These are phyloP conservation scores for Megathymus violae DNA, from an alignment of 1,140 invertebrate genomes.

Conservation along the genomic window DNA sequence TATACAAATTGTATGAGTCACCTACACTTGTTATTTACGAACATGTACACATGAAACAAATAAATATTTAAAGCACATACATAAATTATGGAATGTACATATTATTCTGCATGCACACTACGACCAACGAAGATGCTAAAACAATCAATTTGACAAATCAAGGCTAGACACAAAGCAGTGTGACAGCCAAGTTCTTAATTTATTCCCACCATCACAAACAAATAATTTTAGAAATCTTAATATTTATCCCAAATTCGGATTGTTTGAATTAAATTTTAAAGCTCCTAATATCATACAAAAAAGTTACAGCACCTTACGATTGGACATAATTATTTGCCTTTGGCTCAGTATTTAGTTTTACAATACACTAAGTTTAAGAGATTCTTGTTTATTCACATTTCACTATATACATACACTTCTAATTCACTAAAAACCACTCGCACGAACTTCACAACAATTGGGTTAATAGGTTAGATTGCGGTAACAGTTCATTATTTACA, in stretches of 20 bases:
- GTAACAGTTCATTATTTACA: constrained; percentile 22
- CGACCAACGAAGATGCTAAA: constrained; percentile 26
- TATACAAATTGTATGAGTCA: not conserved
- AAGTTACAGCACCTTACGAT: constrained; percentile 72
- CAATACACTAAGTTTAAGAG: constrained; percentile 47
- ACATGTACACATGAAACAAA: constrained; percentile 22
- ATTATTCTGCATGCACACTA: constrained; percentile 14
- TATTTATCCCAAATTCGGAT: constrained; percentile 59
- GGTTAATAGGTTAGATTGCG: not conserved
- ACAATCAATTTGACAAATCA: constrained; percentile 5
- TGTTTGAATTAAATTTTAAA: constrained; percentile 65
- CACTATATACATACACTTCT: constrained; percentile 62
- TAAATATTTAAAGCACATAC: constrained; percentile 22
- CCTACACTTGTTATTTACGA: constrained; percentile 9
- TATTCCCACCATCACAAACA: not conserved
- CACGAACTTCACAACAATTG: constrained; percentile 8
- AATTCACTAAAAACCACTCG: constrained; percentile 8
- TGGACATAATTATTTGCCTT: constrained; percentile 72
- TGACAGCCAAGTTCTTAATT: not conserved
- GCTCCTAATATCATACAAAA: constrained; percentile 66
- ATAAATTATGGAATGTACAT: constrained; percentile 22
- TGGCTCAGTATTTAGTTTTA: constrained; percentile 69
- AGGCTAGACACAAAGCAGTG: not conserved
- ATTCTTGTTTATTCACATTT: constrained; percentile 57
- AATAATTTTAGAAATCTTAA: constrained; percentile 15